These are phyloP conservation scores for Avahi laniger DNA, from an alignment of 2,797 vertebrate genomes.

Conservation along the genomic window DNA sequence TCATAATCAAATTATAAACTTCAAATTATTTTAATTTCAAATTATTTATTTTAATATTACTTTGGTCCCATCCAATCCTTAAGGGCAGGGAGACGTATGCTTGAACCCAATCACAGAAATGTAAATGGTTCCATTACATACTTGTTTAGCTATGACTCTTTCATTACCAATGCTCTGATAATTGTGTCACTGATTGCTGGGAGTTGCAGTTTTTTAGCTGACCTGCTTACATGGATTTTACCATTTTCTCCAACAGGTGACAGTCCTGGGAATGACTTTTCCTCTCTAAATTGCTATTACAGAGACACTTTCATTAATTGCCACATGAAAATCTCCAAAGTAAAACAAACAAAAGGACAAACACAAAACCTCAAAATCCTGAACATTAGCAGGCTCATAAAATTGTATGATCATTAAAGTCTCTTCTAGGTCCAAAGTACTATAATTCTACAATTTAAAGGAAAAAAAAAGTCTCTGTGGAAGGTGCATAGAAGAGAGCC, in stretches of 20 bases:
- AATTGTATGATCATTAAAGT: neutral
- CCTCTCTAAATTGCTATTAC: neutral
- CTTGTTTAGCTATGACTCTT: neutral
- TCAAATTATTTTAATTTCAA: neutral
- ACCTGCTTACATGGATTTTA: neutral
- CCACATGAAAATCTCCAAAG: neutral
- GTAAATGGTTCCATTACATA: neutral
- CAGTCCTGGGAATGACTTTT: neutral
- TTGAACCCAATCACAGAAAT: neutral
- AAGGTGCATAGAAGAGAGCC: neutral
- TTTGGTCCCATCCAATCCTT: neutral
- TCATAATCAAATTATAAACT: neutral
- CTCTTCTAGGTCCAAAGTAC: neutral
- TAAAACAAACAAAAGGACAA: conserved; percentile 30
- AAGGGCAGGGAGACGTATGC: neutral
- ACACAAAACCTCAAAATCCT: neutral
- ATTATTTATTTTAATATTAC: conserved; percentile 30
- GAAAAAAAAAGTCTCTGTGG: neutral
- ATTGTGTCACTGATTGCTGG: neutral
- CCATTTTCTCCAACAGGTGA: neutral
- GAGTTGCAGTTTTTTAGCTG: neutral
- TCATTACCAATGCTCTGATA: neutral
- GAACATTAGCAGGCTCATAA: neutral
- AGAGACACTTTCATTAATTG: neutral
- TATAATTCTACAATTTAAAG: neutral